Evolutionary conservation across 2,888 invertebrate species (phyloP).

Genomic region (Himalopsyche tibetana): DNA sequence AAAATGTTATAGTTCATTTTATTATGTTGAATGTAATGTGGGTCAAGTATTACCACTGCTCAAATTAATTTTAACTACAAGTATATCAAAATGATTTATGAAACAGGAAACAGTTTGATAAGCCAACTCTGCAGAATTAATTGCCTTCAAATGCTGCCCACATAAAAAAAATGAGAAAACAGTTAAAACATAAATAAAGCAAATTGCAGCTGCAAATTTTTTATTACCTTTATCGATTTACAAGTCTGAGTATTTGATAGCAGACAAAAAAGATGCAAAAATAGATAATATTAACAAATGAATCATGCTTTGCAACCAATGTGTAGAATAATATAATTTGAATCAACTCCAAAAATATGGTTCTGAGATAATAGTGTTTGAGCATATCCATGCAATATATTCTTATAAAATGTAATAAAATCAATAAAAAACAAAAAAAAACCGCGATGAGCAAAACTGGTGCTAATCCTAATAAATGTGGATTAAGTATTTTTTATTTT

Average conservation of each 20-base stretch:
- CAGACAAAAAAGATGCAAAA: no score
- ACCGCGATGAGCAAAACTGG: no score
- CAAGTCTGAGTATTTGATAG: background rate
- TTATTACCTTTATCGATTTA: background rate
- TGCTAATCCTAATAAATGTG: no score
- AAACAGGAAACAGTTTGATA: slow-evolving; percentile 56
- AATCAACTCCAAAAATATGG: no score
- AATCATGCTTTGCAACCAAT: no score
- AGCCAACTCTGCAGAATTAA: slow-evolving; percentile 50
- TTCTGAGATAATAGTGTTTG: no score
- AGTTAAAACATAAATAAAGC: slow-evolving; percentile 44
- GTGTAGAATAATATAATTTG: no score
- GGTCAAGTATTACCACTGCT: background rate
- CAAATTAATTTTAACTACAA: background rate
- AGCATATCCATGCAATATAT: no score
- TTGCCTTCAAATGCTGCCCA: slow-evolving; percentile 39
- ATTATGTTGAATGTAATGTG: slow-evolving; percentile 4
- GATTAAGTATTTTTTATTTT: no score
- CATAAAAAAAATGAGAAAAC: slow-evolving; percentile 48
- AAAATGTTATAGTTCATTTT: slow-evolving; percentile 9
- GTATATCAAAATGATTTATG: slow-evolving; percentile 55
- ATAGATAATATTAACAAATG: no score
- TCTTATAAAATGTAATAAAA: no score
- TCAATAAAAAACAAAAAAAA: no score
- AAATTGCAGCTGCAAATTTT: slow-evolving; percentile 11